Percentiles rank a stretch among this genome's conserved stretches.
Evolutionary conservation across 2,888 invertebrate genomes (phyloP).

Genomic region (Acrocyrtus sp.): DNA sequence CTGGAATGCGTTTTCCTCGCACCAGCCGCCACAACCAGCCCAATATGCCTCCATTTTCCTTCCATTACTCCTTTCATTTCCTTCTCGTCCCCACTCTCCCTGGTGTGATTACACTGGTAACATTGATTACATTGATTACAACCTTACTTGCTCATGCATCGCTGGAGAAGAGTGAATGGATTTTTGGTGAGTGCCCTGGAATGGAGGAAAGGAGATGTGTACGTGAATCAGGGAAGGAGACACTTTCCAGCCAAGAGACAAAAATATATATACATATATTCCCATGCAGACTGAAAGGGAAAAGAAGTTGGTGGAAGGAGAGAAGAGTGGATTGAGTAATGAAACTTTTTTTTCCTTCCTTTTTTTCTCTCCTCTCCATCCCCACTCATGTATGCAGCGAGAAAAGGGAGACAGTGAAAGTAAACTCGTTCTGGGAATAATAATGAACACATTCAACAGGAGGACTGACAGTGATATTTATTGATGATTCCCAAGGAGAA

Average conservation of each 20-base stretch:
- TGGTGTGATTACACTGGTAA: no score
- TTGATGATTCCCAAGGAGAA: conserved; percentile 52
- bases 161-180: no score
- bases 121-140: no score
- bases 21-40: no score
- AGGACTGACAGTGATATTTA: conserved; percentile 54
- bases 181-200: no score
- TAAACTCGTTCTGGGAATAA: conserved; percentile 49
- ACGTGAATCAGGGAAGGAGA: no score
- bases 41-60: not conserved
- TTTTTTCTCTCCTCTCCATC: no score
- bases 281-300: conserved; percentile 3
- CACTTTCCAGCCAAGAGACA: no score
- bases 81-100: not conserved
- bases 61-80: not conserved
- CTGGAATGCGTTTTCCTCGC: no score
- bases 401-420: conserved; percentile 1
- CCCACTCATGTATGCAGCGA: conserved; percentile 1
- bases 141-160: not conserved
- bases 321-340: conserved; percentile 42
- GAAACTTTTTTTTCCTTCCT: conserved; percentile 30
- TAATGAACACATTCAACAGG: conserved; percentile 54
- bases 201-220: no score
- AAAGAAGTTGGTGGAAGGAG: not conserved
- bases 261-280: no score